A percentile compares a stretch with the other conserved stretches of the same genome.
Evolutionary conservation across 1,140 invertebrate species (phyloP).

Genomic region (Diachasmimorpha longicaudata): DNA sequence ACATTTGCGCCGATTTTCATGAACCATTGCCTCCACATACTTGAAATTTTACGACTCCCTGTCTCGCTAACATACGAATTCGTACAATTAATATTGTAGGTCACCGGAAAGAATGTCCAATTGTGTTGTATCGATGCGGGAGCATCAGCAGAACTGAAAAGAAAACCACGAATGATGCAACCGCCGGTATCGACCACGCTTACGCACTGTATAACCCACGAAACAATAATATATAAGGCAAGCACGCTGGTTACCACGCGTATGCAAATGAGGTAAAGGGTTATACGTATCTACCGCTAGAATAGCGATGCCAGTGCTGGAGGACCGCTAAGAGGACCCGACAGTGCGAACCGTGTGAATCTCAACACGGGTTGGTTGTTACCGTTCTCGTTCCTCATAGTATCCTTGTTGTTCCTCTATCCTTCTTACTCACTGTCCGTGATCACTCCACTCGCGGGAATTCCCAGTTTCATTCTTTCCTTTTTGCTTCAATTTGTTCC

Average conservation of each 20-base stretch:
- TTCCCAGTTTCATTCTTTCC: constrained; percentile 9
- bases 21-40: too few relatives aligned
- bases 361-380: constrained; percentile 28
- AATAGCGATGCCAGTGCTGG: neutral
- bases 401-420: constrained; percentile 23
- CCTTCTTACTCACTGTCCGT: constrained; percentile 17
- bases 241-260: constrained; percentile 13
- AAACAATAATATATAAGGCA: constrained; percentile 28
- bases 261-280: constrained; percentile 27
- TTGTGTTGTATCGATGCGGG: constrained; percentile 18
- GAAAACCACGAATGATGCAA: neutral
- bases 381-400: constrained; percentile 30
- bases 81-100: neutral
- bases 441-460: constrained; percentile 25
- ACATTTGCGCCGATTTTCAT: neutral
- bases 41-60: too few relatives aligned
- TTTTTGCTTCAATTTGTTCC: constrained; percentile 1
- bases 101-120: constrained; percentile 4
- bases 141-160: neutral
- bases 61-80: too few relatives aligned
- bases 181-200: neutral
- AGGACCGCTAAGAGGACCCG: constrained; percentile 26
- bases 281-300: constrained; percentile 28
- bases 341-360: constrained; percentile 29
- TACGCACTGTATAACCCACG: neutral